phyloP scores from a whole-genome alignment of 2,797 vertebrate genomes.

The Morus bassanus region DNA sequence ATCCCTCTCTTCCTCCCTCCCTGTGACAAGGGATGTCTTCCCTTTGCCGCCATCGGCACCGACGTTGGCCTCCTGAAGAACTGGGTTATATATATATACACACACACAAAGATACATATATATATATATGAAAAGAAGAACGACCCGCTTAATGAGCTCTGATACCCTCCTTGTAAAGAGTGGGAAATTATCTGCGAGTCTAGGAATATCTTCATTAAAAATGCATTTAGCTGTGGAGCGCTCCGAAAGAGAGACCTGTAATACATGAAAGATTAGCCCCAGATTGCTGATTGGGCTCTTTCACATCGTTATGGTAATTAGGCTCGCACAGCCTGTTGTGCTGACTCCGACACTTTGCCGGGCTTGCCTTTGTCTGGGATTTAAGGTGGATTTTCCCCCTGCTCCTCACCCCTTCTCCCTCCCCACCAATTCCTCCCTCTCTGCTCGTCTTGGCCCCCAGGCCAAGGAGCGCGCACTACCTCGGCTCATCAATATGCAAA shows the following conservation, averaged over 20 bases:
- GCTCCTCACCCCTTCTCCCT: background rate
- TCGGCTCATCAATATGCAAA: constrained; percentile 33
- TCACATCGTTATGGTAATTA: constrained; percentile 85
- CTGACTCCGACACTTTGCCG: constrained; percentile 76
- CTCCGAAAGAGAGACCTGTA: constrained; percentile 79
- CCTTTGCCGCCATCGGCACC: fast-evolving
- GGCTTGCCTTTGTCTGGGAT: constrained; percentile 76
- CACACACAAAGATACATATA: fast-evolving
- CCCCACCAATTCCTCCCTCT: background rate
- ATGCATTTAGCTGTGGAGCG: constrained; percentile 78
- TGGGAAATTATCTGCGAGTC: constrained; percentile 74
- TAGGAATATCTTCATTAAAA: constrained; percentile 84
- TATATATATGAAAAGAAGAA: constrained; percentile 37
- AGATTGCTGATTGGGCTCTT: constrained; percentile 85
- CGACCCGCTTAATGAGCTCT: constrained; percentile 67
- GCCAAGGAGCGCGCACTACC: background rate
- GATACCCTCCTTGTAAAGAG: constrained; percentile 75
- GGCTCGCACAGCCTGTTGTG: constrained; percentile 74
- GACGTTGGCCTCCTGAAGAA: background rate
- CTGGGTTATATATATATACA: background rate
- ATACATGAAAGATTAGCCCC: constrained; percentile 85
- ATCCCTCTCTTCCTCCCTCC: background rate
- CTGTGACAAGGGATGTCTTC: background rate
- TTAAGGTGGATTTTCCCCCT: constrained; percentile 71
- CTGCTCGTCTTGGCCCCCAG: background rate